Evolutionary conservation across 2,888 invertebrate species (phyloP), one percentile per base, ranked within the genome.

Genomic region (Aspidiotus destructor): DNA sequence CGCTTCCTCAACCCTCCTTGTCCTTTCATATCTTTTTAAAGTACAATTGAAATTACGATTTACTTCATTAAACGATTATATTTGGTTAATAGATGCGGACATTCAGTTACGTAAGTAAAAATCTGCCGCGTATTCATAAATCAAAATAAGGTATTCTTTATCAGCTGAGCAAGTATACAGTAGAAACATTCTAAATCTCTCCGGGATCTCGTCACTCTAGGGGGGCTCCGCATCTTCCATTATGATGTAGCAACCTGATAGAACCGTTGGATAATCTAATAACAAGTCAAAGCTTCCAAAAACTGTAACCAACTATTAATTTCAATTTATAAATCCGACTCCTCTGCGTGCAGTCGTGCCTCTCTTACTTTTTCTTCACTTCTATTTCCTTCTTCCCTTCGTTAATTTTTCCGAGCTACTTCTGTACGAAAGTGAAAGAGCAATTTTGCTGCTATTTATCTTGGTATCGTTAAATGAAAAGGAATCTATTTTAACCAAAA

Each of bases 41-140:
- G 17, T 42, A 60, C 60, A 61, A 61, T 61, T 40, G 61, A 41
- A 41, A 60, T 58, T 58, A 67, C 67, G 67, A 65, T 65, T 65
- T 65, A 57, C 57, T 65, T 65, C 65, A 65, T 65, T 65, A 65
- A 65, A 65, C 65, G 65, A 67, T 67, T 67, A 67, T 60, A 60
- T 67, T 67, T 58, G 58, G 60, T 60, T 67, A 67, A 67, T 67
- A 67, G 60, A 67, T 60, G 67, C 58, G 42, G 67, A 42, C 67
- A 67, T 58, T 55, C 57, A 60, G 58, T 67, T 67, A 67, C 67
- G 67, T 67, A 67, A 67, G 57, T 41, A 55, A 13, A 52, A 53
- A 13, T 41, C 42, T 65, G 65, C 67, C 67, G 67, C 44, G 52
- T 40, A 52, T 67, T 67, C 67, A 67, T 67, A 67, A 67, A 67